Evolutionary conservation across 2,113 vertebrate genomes (phyloP), one percentile per base, ranked within the genome.

Genomic region (Chelonoidis abingdonii): DNA sequence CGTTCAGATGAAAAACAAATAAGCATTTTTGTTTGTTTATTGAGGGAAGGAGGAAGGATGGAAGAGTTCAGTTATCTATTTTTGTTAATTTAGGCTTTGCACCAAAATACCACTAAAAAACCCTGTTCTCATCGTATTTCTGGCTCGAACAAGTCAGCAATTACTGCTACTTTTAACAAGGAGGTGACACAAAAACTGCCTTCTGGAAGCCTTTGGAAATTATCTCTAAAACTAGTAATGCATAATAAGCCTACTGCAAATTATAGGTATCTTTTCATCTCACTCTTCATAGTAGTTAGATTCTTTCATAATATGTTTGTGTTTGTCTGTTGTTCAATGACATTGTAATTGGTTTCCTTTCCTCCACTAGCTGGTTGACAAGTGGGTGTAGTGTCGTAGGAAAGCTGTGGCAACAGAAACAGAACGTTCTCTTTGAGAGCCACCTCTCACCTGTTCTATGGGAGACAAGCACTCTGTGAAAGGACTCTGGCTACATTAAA

Each of bases 221-320:
- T 76, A 35, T 69, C 65, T 44, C 41, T 25, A 47, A 41, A 76
- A 44, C 35, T 80, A 19, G 80, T 75, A 31, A 2, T 0, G 29
- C 7, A 6, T 4, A 12, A 44, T 1, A n/a, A 0, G 16, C 72
- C 83, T 93, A 90, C 29, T 7, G 25, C 83, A 94, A 84, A 86
- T 84, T 87, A n/a, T 10, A 47, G 56, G 84, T 38, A 72, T 69
- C 86, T 85, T 93, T 94, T 96, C 92, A 92, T 72, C 89, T 85
- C 41, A 0, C 35, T 6, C 88, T 81, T 85, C 59, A 49, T 59
- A 89, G 92, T 7, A 86, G 90, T 78, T 76, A 80, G 41, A 82
- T 76, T 41, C 85, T 90, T 62, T 83, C 17, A 84, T 44, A 72
- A 2, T 76, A 11, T 82, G 19, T 69, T 94, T 75, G 86, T 49